Evolutionary conservation across 2,888 invertebrate genomes (phyloP).

Genomic region (Tipula unca): DNA sequence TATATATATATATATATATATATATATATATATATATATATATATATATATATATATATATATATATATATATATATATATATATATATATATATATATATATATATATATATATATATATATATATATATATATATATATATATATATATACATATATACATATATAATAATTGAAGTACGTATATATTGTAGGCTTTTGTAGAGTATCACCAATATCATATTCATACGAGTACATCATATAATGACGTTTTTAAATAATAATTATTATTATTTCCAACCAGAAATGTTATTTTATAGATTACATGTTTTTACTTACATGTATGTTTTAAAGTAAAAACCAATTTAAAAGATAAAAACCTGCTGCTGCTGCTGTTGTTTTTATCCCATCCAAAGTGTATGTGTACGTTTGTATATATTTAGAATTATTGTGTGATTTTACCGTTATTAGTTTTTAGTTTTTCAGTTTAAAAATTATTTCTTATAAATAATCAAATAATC

Average conservation of each 20-base stretch:
- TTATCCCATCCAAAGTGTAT: background rate
- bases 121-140: too few relatives aligned
- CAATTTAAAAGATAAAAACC: background rate
- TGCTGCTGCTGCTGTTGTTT: background rate
- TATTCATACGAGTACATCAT: background rate
- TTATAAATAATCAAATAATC: background rate
- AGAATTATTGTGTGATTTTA: background rate
- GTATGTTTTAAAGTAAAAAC: background rate
- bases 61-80: too few relatives aligned
- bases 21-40: too few relatives aligned
- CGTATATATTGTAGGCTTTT: too few relatives aligned
- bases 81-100: too few relatives aligned
- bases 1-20: too few relatives aligned
- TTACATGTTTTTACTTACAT: conserved; percentile 14
- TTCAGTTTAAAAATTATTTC: background rate
- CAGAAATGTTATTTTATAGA: background rate
- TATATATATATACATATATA: too few relatives aligned
- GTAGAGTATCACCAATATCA: background rate
- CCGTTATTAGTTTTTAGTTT: background rate
- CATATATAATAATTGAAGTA: too few relatives aligned
- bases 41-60: too few relatives aligned
- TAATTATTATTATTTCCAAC: background rate
- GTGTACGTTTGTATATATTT: background rate
- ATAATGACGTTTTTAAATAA: background rate
- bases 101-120: too few relatives aligned